Base-by-base conservation (phyloP, 2,888 invertebrate genomes). In the Colostygia pectinataria region DNA sequence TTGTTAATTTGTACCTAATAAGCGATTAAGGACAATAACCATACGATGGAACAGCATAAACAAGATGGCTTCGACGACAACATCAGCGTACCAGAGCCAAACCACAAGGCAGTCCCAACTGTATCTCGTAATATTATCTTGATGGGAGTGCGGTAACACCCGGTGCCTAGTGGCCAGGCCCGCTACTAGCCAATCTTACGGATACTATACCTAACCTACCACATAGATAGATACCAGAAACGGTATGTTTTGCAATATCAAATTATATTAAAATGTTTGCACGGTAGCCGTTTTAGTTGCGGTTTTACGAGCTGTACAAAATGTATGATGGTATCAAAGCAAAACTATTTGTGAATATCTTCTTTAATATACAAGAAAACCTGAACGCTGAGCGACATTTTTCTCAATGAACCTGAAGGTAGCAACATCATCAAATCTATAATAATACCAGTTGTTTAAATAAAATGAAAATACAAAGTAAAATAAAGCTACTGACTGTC, bases 121-220 rank as follows among this genome's bases (percentile, higher is more conserved):
- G 61, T 71, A 66, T 55, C 63, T 56, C 61, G 66, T 68, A 68
- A 72, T 70, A 76, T 69, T 74, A 77, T 72, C 68, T 65, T 65
- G 68, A 67, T 70, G 64, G 61, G 68, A 69, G 63, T 62, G 66
- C 63, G 68, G 71, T 71, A 64, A 61, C 73, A 66, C 56, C 50
- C 49, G 59, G 53, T 46, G 44, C 56, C 45, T 32, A 27, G 41
- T 27, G 41, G 25, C 10, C 10, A 36, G 23, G 8, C 50, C 55
- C 40, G 39, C 52, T 48, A 47, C 49, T 46, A 51, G 57, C 53
- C 57, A 57, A 63, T 53, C 51, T 53, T 43, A 47, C 44, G 23
- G 44, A 55, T 44, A 47, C 4, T 20, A 20, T 55, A 53, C 12
- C 13, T 15, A 32, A 31, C 36, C 12, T 24, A 37, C 33, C 20